Percentiles rank a stretch among this genome's conserved stretches.
Evolutionary conservation across 2,888 invertebrate species (phyloP).

Genomic region (Nephrotoma appendiculata): DNA sequence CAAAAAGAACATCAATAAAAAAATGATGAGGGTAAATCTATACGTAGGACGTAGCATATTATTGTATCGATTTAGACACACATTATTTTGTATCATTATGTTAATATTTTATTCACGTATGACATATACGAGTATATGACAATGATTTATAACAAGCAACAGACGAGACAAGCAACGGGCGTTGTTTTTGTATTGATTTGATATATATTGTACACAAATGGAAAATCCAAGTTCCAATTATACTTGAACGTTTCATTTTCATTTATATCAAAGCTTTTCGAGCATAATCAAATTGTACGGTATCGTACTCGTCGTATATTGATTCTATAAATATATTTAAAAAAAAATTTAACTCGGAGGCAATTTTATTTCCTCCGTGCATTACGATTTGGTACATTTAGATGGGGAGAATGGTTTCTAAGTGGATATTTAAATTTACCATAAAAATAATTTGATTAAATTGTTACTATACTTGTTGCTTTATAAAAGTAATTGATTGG

Average conservation of each 20-base stretch:
- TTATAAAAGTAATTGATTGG: neutral
- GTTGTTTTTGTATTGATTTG: neutral
- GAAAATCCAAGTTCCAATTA: neutral
- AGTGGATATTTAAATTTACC: neutral
- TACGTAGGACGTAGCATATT: too few species aligned
- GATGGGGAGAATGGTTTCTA: neutral
- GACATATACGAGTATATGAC: too few species aligned
- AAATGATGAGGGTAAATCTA: too few species aligned
- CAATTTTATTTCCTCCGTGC: neutral
- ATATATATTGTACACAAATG: neutral
- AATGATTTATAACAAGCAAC: neutral
- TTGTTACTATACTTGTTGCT: neutral
- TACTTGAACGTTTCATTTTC: neutral
- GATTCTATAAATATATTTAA: neutral
- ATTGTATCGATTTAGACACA: too few species aligned
- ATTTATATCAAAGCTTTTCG: neutral
- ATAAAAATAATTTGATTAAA: neutral
- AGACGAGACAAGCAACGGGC: neutral
- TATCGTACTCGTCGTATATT: neutral
- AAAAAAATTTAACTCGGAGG: neutral
- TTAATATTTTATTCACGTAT: too few species aligned
- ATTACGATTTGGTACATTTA: neutral
- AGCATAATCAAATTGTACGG: neutral
- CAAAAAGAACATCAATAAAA: too few species aligned
- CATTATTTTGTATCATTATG: too few species aligned